phyloP scores from a whole-genome alignment of 2,113 vertebrate genomes.

The Oreochromis spilurus region DNA sequence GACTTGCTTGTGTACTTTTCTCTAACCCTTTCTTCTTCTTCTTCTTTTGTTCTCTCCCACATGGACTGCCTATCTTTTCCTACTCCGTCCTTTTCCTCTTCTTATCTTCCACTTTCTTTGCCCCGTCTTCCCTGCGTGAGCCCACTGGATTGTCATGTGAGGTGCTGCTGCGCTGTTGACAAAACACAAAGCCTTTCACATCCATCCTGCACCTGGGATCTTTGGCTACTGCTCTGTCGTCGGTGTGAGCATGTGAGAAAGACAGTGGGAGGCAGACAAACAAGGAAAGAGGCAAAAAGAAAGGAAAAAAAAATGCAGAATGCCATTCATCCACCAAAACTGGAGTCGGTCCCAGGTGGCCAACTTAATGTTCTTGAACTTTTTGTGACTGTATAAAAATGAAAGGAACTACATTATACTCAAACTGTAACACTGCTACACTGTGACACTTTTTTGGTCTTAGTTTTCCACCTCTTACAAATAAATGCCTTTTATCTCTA shows the following conservation, averaged over 20 bases:
- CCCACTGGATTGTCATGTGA: constrained; percentile 66
- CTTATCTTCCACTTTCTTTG: constrained; percentile 1
- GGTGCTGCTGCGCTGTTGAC: constrained; percentile 68
- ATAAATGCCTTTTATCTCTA: neutral
- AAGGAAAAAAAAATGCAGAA: neutral
- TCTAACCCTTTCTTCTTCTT: neutral
- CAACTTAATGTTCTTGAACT: neutral
- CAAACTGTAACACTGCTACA: neutral
- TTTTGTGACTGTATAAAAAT: neutral
- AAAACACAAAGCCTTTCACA: constrained; percentile 65
- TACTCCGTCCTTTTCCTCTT: neutral
- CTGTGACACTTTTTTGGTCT: neutral
- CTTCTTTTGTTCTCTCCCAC: neutral
- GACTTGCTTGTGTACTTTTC: neutral
- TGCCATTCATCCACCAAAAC: neutral
- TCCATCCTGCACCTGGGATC: constrained; percentile 85
- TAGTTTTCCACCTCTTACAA: neutral
- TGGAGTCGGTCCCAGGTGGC: neutral
- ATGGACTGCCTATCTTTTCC: neutral
- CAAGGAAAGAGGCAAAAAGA: neutral
- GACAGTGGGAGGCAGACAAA: neutral
- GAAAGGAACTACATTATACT: neutral
- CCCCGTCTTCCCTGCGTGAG: neutral
- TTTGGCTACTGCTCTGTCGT: constrained; percentile 65
- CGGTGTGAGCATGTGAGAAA: neutral